These are phyloP conservation scores for Eufriesea mexicana DNA, from an alignment of 1,140 invertebrate genomes.

Conservation along the genomic window DNA sequence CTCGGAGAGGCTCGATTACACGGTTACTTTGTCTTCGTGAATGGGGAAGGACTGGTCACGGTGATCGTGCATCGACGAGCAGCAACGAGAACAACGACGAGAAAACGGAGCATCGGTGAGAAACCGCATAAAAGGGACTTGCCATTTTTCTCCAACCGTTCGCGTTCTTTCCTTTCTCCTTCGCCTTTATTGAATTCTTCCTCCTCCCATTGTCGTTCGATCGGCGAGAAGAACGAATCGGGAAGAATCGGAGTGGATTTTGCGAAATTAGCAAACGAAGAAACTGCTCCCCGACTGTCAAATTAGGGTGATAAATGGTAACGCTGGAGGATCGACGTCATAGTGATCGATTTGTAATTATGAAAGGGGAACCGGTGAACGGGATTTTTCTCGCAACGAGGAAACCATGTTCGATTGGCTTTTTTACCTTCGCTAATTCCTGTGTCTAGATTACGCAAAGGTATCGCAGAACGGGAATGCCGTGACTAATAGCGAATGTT, in stretches of 20 bases:
- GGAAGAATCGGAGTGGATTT: too few species aligned
- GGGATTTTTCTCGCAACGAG: background rate
- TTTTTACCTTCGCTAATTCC: background rate
- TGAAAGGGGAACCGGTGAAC: background rate
- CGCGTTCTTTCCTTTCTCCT: background rate
- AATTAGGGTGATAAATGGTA: too few species aligned
- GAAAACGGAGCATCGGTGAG: slow-evolving; percentile 39
- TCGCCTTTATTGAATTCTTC: background rate
- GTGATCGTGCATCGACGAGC: slow-evolving; percentile 52
- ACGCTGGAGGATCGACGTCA: too few species aligned
- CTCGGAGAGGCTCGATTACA: slow-evolving; percentile 72
- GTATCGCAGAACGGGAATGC: background rate
- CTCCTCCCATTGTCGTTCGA: too few species aligned
- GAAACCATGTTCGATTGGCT: background rate
- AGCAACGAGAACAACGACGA: slow-evolving; percentile 55
- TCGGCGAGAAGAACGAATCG: too few species aligned
- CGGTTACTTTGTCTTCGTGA: slow-evolving; percentile 76
- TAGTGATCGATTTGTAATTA: too few species aligned
- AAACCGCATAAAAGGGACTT: slow-evolving; percentile 75
- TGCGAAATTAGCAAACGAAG: too few species aligned
- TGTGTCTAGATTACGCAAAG: background rate
- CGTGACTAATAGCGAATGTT: background rate
- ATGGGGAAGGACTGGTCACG: slow-evolving; percentile 59
- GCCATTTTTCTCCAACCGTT: slow-evolving; percentile 56
- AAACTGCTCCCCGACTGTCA: too few species aligned